phyloP scores from a whole-genome alignment of 2,113 vertebrate species.

The Eulemur macaco region DNA sequence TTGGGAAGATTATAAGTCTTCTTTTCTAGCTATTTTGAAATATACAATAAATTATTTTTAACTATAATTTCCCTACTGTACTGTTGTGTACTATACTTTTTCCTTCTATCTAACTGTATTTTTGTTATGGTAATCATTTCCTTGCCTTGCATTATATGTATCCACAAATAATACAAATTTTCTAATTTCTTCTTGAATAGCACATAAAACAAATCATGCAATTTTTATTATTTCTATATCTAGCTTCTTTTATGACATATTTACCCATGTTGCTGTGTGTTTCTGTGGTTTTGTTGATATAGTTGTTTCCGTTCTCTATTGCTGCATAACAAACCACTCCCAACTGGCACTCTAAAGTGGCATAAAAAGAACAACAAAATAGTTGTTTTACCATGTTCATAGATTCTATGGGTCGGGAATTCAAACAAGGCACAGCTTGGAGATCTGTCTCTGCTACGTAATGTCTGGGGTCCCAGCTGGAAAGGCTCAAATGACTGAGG shows the following conservation, averaged over 20 bases:
- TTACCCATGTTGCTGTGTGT: not conserved
- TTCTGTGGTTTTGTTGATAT: not conserved
- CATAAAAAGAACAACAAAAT: not conserved
- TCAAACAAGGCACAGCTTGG: not conserved
- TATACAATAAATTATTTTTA: not conserved
- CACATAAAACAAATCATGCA: not conserved
- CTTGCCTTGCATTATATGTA: not conserved
- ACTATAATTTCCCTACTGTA: not conserved
- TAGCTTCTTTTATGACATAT: not conserved
- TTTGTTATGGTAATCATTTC: not conserved
- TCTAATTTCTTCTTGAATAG: not conserved
- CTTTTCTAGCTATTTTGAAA: not conserved
- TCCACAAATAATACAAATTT: not conserved
- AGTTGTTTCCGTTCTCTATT: not conserved
- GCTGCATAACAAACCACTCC: not conserved
- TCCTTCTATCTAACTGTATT: not conserved
- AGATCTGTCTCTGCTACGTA: not conserved
- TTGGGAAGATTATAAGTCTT: not conserved
- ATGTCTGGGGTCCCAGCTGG: not conserved
- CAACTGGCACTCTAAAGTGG: not conserved
- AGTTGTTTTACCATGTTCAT: not conserved
- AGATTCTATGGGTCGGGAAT: not conserved
- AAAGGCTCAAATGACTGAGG: not conserved
- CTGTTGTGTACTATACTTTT: not conserved
- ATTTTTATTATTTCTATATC: not conserved